Base-by-base conservation (phyloP, 1,140 invertebrate genomes). In the Apis florea region DNA sequence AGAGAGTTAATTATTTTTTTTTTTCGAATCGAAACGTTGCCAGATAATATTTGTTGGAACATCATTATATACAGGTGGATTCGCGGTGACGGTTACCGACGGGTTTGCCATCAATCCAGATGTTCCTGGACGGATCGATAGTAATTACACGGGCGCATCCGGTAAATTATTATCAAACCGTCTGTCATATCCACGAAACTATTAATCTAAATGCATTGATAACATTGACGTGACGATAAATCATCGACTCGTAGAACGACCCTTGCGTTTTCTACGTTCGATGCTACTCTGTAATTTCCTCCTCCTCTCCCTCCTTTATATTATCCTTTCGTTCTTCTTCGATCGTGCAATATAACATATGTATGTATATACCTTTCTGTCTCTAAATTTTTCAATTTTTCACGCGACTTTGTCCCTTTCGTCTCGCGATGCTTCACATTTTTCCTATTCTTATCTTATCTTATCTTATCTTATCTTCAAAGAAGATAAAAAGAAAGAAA, bases 81-180 rank as follows among this genome's bases (percentile, higher is more conserved):
- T 64, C 59, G 31, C 0, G 56, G 49, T 59, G 61, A 82, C 71
- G 85, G 67, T 84, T 79, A 85, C 82, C 68, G 85, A 88, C 87
- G 61, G 66, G 58, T 49, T 63, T 58, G 59, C 73, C 85, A 88
- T 87, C 86, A 88, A 85, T 87, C 79, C 71, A 63, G 24, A 71
- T 71, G 66, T 74, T 87, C 79, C 61, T 80, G 78, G 75, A 82
- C 76, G 75, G 83, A 78, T 82, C 82, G 78, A 87, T 88, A 68
- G 79, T 83, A 88, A 87, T 88, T 88, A 85, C 85, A 85, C 19
- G 66, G 58, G 73, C 61, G 40, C 59, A 49, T 61, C 19, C 67
- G 85, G 72, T 88, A 88, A 88, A 87, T 88, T 88, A 88, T 88
- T 88, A 88, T 84, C 85, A 87, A 88, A 56, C 86, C 77, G 85